Evolutionary conservation across 2,113 vertebrate genomes (phyloP).

Genomic region (Puntigrus tetrazona): DNA sequence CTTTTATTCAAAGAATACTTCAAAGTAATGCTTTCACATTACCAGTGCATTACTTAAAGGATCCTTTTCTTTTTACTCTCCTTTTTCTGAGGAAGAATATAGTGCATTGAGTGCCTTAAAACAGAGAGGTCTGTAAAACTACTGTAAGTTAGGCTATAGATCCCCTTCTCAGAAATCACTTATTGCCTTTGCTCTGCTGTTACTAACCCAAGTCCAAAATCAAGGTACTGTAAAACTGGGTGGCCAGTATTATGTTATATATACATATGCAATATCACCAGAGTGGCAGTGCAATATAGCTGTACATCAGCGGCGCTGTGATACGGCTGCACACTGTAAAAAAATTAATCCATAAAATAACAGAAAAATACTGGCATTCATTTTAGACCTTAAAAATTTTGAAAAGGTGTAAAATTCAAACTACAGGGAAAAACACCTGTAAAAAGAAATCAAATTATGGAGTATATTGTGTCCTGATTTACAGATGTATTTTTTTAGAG

Average conservation of each 20-base stretch:
- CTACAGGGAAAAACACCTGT: no score
- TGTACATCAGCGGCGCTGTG: no score
- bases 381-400: no score
- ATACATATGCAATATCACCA: no score
- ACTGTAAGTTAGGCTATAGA: conserved; percentile 29
- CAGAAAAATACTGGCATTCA: no score
- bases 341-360: no score
- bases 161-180: not conserved
- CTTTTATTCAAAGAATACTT: conserved; percentile 41
- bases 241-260: not conserved
- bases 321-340: no score
- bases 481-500: no score
- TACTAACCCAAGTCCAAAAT: not conserved
- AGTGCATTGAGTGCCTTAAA: conserved; percentile 41
- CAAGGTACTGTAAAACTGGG: not conserved
- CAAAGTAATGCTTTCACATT: conserved; percentile 51
- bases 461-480: no score
- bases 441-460: no score
- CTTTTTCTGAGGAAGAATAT: not conserved
- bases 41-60: conserved; percentile 35
- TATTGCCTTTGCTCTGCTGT: not conserved
- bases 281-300: no score
- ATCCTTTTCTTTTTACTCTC: conserved; percentile 20
- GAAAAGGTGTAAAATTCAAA: no score
- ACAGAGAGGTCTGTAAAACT: conserved; percentile 37